Conservation (phyloP, 2,113 vertebrate genomes). For the Holacanthus passer region DNA sequence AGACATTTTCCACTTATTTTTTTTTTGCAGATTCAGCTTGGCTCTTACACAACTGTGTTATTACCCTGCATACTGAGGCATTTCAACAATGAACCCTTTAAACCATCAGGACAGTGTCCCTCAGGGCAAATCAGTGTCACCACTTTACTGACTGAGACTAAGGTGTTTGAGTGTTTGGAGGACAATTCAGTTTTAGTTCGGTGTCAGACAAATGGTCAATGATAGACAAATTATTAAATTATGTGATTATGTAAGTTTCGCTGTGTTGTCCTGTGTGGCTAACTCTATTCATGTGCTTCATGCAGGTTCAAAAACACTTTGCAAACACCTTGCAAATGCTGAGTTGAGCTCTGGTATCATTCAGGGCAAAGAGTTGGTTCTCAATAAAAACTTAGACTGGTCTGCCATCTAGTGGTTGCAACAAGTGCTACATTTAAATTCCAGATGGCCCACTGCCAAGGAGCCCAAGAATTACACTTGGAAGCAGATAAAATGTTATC, state of each 20-base stretch:
- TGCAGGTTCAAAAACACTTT: background rate
- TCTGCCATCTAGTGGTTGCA: slow-evolving; percentile 67
- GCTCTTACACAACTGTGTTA: slow-evolving; percentile 13
- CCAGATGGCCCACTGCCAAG: background rate
- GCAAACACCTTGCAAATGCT: background rate
- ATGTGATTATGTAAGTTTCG: background rate
- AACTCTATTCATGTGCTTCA: background rate
- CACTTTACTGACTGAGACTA: background rate
- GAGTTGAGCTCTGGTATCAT: background rate
- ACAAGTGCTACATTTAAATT: background rate
- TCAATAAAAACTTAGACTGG: slow-evolving; percentile 6
- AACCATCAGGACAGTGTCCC: background rate
- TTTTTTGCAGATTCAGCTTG: slow-evolving; percentile 11
- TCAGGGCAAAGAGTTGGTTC: background rate
- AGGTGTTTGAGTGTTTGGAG: background rate
- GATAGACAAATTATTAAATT: too few species aligned
- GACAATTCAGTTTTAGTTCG: background rate
- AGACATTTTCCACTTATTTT: slow-evolving; percentile 16
- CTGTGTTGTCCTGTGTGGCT: background rate
- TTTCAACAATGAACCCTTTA: slow-evolving; percentile 18
- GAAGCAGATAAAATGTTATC: background rate
- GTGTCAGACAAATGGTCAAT: background rate
- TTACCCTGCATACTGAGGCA: slow-evolving; percentile 15
- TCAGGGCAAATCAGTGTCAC: background rate
- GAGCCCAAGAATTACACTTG: background rate